phyloP scores from a whole-genome alignment of 2,113 vertebrate species.

The Gambusia holbrooki region DNA sequence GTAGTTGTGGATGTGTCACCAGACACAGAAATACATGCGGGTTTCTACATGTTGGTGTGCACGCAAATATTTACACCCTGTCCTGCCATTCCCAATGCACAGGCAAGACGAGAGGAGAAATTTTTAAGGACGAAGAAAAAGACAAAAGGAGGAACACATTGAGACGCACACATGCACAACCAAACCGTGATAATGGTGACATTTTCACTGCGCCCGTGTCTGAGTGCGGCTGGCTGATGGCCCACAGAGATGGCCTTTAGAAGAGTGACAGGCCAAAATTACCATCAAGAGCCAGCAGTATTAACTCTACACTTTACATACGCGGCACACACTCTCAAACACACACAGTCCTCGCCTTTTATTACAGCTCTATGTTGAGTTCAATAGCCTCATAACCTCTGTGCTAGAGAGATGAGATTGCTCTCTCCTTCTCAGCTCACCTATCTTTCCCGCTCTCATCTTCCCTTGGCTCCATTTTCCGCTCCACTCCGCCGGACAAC shows the following conservation, averaged over 20 bases:
- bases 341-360: constrained; percentile 41
- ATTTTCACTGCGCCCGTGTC: constrained; percentile 61
- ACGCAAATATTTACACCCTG: constrained; percentile 61
- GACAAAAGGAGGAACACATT: constrained; percentile 10
- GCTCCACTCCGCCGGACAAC: constrained; percentile 9
- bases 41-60: too few species aligned
- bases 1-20: too few species aligned
- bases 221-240: constrained; percentile 67
- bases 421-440: constrained; percentile 39
- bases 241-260: constrained; percentile 75
- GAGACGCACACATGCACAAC: constrained; percentile 19
- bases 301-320: constrained; percentile 67
- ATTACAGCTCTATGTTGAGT: constrained; percentile 47
- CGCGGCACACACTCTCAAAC: constrained; percentile 17
- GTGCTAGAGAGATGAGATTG: constrained; percentile 50
- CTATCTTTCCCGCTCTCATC: constrained; percentile 54
- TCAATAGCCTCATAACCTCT: constrained; percentile 58
- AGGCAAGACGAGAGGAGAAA: constrained; percentile 1
- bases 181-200: constrained; percentile 65
- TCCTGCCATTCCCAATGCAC: constrained; percentile 27
- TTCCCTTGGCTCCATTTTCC: constrained; percentile 38
- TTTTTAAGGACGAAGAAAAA: constrained; percentile 14
- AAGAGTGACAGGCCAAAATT: constrained; percentile 68
- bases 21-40: too few species aligned
- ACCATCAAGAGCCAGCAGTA: constrained; percentile 63